phyloP scores from a whole-genome alignment of 2,888 invertebrate genomes.

The Brenthis hecate region DNA sequence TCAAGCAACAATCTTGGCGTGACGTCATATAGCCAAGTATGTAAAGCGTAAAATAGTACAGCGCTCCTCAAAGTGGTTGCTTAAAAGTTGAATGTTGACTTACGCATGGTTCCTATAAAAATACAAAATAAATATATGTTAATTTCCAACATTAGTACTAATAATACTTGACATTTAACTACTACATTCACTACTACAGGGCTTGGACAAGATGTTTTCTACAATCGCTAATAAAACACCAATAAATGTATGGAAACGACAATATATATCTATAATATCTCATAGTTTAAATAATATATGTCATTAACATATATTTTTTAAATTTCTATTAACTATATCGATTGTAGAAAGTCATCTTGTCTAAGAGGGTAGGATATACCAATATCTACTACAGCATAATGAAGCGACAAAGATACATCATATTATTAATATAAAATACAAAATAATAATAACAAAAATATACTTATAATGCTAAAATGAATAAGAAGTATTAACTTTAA shows the following conservation, averaged over 20 bases:
- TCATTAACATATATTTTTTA: not conserved
- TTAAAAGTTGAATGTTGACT: slow-evolving; percentile 69
- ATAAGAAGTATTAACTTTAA: slow-evolving; percentile 8
- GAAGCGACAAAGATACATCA: too few species aligned
- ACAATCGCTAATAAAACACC: too few species aligned
- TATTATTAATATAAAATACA: too few species aligned
- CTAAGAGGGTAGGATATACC: too few species aligned
- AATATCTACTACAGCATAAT: too few species aligned
- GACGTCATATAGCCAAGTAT: slow-evolving; percentile 52
- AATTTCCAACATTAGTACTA: slow-evolving; percentile 39
- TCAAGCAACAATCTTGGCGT: slow-evolving; percentile 60
- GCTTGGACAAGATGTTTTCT: too few species aligned
- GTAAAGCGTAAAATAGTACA: slow-evolving; percentile 67
- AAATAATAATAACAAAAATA: slow-evolving; percentile 1
- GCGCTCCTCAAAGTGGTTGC: slow-evolving; percentile 64
- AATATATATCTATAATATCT: too few species aligned
- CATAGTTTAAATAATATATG: not conserved
- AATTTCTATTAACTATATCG: too few species aligned
- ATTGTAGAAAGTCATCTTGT: too few species aligned
- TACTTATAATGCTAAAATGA: slow-evolving; percentile 14
- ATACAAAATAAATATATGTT: slow-evolving; percentile 55
- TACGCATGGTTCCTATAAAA: slow-evolving; percentile 83
- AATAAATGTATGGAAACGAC: too few species aligned
- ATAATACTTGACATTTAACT: slow-evolving; percentile 29
- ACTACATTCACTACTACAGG: slow-evolving; percentile 25